Evolutionary conservation across 30 jellyfish, hydroid and myxozoan genomes (phyloP).

Genomic region (Hydractinia symbiolongicarpus): DNA sequence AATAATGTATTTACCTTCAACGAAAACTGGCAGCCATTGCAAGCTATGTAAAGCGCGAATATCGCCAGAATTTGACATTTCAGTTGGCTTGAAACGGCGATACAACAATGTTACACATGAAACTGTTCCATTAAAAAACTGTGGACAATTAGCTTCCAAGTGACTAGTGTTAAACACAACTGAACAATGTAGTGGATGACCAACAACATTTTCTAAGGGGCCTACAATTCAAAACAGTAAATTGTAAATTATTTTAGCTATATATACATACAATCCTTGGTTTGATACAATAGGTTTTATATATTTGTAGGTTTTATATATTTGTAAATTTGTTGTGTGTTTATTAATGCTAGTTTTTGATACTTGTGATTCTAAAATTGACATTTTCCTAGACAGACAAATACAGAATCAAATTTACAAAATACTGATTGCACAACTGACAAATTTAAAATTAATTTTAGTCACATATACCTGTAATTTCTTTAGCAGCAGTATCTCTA

Average conservation of each 20-base stretch:
- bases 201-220: constrained; percentile 51
- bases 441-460: no score
- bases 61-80: constrained; percentile 20
- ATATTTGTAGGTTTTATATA: no score
- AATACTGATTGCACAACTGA: no score
- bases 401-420: no score
- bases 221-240: constrained; percentile 21
- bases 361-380: not conserved
- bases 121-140: constrained; percentile 8
- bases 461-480: constrained; percentile 25
- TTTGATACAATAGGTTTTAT: no score
- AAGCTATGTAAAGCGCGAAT: constrained; percentile 59
- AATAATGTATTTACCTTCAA: constrained; percentile 43
- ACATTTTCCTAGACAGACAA: no score
- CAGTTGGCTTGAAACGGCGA: constrained; percentile 44
- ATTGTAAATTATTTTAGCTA: no score
- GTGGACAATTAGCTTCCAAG: not conserved
- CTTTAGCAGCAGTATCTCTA: constrained; percentile 48
- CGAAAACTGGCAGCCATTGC: constrained; percentile 77
- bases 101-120: constrained; percentile 59
- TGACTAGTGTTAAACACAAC: not conserved
- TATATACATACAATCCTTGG: no score
- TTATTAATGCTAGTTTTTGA: no score
- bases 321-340: no score
- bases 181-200: constrained; percentile 66